Base-by-base conservation (phyloP, 2,113 vertebrate genomes). In the Macaca fascicularis region DNA sequence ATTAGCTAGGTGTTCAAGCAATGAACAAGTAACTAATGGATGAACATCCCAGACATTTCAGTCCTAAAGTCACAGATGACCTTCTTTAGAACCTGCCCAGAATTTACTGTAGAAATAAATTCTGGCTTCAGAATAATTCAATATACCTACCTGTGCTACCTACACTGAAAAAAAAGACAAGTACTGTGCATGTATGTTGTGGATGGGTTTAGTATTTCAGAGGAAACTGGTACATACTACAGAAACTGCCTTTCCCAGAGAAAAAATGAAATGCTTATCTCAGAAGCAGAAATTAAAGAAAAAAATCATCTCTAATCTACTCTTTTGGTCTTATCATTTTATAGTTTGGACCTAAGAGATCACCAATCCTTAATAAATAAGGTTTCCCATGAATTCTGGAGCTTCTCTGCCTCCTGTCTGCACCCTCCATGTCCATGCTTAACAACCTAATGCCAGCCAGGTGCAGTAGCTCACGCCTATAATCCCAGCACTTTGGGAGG, bases 91-190 rank as follows among this genome's bases (percentile, higher is more conserved):
- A 80, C 14, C 23, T 64, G 23, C 59, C n/a, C 55, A 43, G 75
- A 89, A 69, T 81, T 86, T 52, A 64, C 30, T 64, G 27, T 80
- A 64, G 87, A 78, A 92, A 96, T 52, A 67, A 94, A 92, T 70
- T 78, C 72, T 97, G 27, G 20, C 16, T 76, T 90, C 52, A 80
- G 38, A 75, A 74, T 92, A 94, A 64, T 89, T 59, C 74, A 27
- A 80, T 57, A 69, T 89, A 8, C 35, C 12, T 40, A 52, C 76
- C 67, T 86, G 40, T 69, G 72, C 19, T 74, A 96, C 38, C 70
- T 48, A 3, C 48, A 57, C 69, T 55, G 38, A 45, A 83, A 75
- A 92, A 94, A 91, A 87, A 57, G 43, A 72, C 30, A 92, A 93
- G 67, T 75, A 87, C n/a, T 35, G 38, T 48, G 9, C 4, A 2